Percentiles rank a stretch among this genome's conserved stretches.
Conservation (phyloP, 2,113 vertebrate genomes). For the Hemichromis elongatus region DNA sequence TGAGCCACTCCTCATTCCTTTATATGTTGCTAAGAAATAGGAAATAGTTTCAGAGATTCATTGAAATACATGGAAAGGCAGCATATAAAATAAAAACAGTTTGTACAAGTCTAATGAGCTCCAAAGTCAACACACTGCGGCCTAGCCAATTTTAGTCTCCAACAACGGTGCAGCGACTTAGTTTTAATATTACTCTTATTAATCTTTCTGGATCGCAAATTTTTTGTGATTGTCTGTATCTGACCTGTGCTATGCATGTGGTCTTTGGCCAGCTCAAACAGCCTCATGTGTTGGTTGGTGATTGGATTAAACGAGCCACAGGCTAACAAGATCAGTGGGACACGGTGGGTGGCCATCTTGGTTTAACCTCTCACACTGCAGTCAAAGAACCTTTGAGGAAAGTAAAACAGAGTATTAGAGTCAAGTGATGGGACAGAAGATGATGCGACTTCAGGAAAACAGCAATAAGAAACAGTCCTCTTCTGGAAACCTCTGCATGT, state of each 20-base stretch:
- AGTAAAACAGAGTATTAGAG: not conserved
- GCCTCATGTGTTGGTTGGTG: constrained; percentile 90
- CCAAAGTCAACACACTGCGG: too few relatives aligned
- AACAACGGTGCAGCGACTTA: too few relatives aligned
- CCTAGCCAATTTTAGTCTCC: too few relatives aligned
- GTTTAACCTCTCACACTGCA: constrained; percentile 21
- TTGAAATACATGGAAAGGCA: not conserved
- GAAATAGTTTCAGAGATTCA: not conserved
- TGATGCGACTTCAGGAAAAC: not conserved
- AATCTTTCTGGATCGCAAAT: too few relatives aligned
- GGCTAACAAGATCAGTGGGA: constrained; percentile 84
- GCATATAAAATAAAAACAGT: not conserved
- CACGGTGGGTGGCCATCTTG: constrained; percentile 72
- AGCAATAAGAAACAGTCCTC: not conserved
- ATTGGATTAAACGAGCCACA: constrained; percentile 93
- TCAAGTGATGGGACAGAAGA: not conserved
- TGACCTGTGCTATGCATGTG: constrained; percentile 88
- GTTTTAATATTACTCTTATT: too few relatives aligned
- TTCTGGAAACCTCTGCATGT: not conserved
- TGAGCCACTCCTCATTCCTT: not conserved
- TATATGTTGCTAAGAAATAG: not conserved
- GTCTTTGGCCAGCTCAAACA: constrained; percentile 90
- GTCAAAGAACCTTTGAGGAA: constrained; percentile 8
- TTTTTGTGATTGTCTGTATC: too few relatives aligned
- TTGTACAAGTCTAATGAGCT: not conserved